Base-by-base conservation (phyloP, 2,888 invertebrate species). In the Antheraea yamamai region DNA sequence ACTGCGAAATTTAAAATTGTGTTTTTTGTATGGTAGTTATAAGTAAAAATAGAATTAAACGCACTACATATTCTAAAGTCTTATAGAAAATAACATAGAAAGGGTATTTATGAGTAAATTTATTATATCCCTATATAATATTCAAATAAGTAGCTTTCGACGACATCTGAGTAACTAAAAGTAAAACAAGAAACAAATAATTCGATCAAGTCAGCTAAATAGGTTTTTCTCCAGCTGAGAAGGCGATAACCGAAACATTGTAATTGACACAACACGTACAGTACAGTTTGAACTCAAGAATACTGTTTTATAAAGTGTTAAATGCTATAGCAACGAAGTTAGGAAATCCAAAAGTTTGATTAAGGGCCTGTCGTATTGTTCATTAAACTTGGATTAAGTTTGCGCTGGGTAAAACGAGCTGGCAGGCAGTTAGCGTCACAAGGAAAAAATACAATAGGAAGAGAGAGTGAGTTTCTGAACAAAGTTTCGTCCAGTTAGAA, bases 381-480 rank as follows among this genome's bases (percentile, higher is more conserved):
- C 94, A 95, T 95, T 95, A 94, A 95, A 95, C 93, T 95, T 95
- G 94, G 94, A 95, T 95, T 95, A 93, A 95, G 94, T 93, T 95
- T 93, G 92, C 91, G 91, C 89, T 91, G 91, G 88, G 87, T 91
- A 88, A 87, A 96, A 96, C 95, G 95, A 95, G 95, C 93, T 91
- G 91, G 87, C 89, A 91, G 91, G 91, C 95, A 95, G 95, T 95
- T 95, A 95, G 93, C 93, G 93, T 89, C 89, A 88, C 82, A 85
- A 83, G 47, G 87, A 91, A 92, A 92, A 93, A 92, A 92, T 88
- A 91, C 83, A 83, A 84, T 83, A 84, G 82, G 80, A 85, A 85
- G 83, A 84, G 83, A 79, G 84, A 83, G 83, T 81, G 86, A 91
- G 84, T 91, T 89, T 78, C 81, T 79, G 77, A 85, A 88, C 87